These are phyloP conservation scores for Parambassis ranga DNA, from an alignment of 2,797 vertebrate genomes.

Conservation along the genomic window DNA sequence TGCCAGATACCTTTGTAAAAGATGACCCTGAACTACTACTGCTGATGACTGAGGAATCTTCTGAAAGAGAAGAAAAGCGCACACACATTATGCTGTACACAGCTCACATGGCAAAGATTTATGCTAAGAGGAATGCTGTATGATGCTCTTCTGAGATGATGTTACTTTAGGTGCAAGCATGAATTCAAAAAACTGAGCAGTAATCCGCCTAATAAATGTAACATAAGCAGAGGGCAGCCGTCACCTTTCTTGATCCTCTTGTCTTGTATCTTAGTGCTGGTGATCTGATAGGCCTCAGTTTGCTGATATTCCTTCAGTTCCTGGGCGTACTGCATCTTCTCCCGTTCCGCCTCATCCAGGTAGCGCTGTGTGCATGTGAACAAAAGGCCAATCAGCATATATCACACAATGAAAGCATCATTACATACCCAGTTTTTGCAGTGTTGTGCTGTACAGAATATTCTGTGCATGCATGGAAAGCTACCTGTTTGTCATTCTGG, in stretches of 20 bases:
- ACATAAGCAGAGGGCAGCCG: neutral
- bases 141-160: neutral
- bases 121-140: neutral
- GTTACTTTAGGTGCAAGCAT: neutral
- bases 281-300: conserved; percentile 95
- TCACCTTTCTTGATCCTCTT: conserved; percentile 96
- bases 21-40: conserved; percentile 70
- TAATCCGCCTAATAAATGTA: neutral
- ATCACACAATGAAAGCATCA: neutral
- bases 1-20: conserved; percentile 72
- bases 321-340: conserved; percentile 95
- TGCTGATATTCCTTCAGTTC: conserved; percentile 95
- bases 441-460: neutral
- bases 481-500: conserved; percentile 91
- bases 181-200: neutral
- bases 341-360: conserved; percentile 93
- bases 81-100: neutral
- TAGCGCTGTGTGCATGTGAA: conserved; percentile 82
- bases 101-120: neutral
- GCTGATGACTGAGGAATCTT: conserved; percentile 80
- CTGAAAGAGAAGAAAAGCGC: conserved; percentile 67
- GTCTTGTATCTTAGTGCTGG: conserved; percentile 92
- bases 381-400: neutral
- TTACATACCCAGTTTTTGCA: neutral
- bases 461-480: neutral